Conservation (phyloP, 30 jellyfish, hydroid and myxozoan species). For the Aurelia aurita region DNA sequence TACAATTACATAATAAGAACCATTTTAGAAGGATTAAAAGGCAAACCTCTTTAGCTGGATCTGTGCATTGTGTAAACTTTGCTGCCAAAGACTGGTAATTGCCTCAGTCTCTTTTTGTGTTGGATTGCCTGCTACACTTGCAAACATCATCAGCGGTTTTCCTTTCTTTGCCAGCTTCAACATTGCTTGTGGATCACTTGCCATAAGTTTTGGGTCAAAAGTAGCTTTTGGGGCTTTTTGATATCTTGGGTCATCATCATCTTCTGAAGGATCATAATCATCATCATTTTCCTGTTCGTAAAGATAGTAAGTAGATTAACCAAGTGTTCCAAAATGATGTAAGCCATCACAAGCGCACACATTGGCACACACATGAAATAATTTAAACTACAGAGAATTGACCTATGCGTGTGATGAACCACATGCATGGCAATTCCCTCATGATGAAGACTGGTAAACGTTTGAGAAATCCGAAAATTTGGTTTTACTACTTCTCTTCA, state of each 20-base stretch:
- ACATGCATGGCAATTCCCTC: no score
- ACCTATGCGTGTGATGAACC: no score
- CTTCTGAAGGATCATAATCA: constrained; percentile 75
- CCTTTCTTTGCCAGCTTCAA: constrained; percentile 92
- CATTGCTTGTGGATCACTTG: constrained; percentile 69
- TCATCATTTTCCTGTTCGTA: constrained; percentile 89
- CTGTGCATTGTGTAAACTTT: constrained; percentile 84
- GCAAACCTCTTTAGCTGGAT: constrained; percentile 84
- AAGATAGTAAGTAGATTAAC: neutral
- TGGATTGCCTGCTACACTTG: constrained; percentile 93
- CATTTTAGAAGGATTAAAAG: neutral
- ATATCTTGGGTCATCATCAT: constrained; percentile 78
- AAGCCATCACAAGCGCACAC: no score
- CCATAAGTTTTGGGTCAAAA: constrained; percentile 66
- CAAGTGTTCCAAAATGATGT: neutral
- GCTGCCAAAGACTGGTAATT: constrained; percentile 84
- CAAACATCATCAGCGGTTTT: constrained; percentile 91
- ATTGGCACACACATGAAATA: no score
- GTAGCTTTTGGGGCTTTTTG: constrained; percentile 52
- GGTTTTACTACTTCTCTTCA: no score
- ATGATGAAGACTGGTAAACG: no score
- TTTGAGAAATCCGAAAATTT: no score
- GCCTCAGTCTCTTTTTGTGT: constrained; percentile 75
- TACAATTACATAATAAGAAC: no score
- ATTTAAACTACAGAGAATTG: no score